A percentile compares a stretch with the other conserved stretches of the same genome.
Conservation (phyloP, 1,140 invertebrate species). For the Plectrocnemia conspersa region DNA sequence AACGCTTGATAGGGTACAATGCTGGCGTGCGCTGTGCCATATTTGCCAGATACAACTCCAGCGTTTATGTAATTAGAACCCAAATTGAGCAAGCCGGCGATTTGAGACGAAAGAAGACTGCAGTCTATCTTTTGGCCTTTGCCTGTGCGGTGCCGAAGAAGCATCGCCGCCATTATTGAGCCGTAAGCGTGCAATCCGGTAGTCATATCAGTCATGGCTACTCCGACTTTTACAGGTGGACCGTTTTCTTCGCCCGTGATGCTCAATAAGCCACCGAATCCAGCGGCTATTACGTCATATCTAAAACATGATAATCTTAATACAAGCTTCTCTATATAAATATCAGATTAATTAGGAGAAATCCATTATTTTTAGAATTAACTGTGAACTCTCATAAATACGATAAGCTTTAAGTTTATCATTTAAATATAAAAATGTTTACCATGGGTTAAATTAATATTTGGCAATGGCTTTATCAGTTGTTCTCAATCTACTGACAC, state of each 20-base stretch:
- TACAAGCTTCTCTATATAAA: not conserved
- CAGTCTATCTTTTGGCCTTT: constrained; percentile 90
- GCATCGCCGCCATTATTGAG: constrained; percentile 88
- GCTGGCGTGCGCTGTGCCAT: constrained; percentile 90
- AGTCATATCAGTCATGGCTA: constrained; percentile 88
- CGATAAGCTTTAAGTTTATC: no score
- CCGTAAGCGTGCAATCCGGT: constrained; percentile 93
- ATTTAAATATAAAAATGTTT: no score
- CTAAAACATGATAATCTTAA: constrained; percentile 37
- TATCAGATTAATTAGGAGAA: not conserved
- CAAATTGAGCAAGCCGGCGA: constrained; percentile 83
- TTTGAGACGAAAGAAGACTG: constrained; percentile 88
- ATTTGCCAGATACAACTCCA: constrained; percentile 67
- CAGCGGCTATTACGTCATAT: constrained; percentile 94
- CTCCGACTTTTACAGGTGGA: constrained; percentile 86
- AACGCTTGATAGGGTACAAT: constrained; percentile 94
- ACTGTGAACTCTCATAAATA: no score
- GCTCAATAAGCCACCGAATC: constrained; percentile 82
- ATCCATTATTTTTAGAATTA: not conserved
- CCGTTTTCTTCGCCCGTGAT: constrained; percentile 83
- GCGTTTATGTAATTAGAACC: constrained; percentile 89
- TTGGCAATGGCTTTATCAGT: no score
- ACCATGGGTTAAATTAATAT: no score
- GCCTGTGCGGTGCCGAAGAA: constrained; percentile 72
- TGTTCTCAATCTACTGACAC: no score